These are phyloP conservation scores for Hemicrepidius hirtus DNA, from an alignment of 2,888 invertebrate species.

Conservation along the genomic window DNA sequence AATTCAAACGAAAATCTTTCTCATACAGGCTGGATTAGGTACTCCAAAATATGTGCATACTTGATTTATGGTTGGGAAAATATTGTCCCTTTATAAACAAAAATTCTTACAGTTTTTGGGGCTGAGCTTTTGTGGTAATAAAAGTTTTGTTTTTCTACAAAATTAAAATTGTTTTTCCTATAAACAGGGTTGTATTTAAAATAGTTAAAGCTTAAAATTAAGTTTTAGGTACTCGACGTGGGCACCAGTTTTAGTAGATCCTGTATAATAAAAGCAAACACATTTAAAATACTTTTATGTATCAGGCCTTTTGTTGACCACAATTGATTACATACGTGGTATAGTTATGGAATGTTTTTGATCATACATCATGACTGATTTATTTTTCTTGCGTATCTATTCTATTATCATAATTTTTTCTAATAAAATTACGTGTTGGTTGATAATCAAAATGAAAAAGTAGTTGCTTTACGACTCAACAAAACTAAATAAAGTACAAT, in stretches of 20 bases:
- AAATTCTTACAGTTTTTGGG: no score
- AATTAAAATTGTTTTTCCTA: slow-evolving; percentile 3
- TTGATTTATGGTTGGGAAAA: not conserved
- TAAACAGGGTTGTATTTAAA: not conserved
- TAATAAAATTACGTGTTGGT: slow-evolving; percentile 13
- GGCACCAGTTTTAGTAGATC: no score
- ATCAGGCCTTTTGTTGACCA: no score
- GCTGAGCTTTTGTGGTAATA: no score
- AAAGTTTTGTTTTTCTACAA: not conserved
- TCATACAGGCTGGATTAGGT: no score
- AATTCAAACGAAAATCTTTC: not conserved
- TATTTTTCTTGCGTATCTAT: not conserved
- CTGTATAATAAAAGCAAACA: no score
- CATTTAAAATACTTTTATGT: no score
- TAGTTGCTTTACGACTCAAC: not conserved
- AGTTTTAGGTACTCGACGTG: no score
- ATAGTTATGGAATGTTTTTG: slow-evolving; percentile 10
- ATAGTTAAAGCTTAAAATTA: not conserved
- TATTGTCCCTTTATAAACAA: no score
- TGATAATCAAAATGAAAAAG: slow-evolving; percentile 24
- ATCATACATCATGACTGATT: no score
- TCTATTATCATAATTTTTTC: not conserved
- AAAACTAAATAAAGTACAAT: slow-evolving; percentile 29
- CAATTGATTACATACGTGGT: no score
- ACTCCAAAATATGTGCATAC: no score